Conservation (phyloP, 53 echinoderm and acorn worm species). For the Antedon mediterranea region DNA sequence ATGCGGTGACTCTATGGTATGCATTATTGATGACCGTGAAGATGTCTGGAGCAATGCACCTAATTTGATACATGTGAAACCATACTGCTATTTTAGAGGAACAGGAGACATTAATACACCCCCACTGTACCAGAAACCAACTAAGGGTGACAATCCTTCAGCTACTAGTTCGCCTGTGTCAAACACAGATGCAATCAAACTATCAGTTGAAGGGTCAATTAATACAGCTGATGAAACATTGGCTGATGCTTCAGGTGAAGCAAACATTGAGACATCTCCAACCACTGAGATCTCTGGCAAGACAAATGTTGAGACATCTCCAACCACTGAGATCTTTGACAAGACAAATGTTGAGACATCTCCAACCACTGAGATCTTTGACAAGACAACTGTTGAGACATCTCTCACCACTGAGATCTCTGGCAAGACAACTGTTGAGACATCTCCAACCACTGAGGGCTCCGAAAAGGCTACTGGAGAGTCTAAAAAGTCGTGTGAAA, state of each 20-base stretch:
- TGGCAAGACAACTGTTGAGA: background rate
- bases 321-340: background rate
- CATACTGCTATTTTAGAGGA: constrained; percentile 83
- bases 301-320: too few relatives aligned
- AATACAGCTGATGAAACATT: background rate
- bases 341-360: too few relatives aligned
- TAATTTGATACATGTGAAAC: constrained; percentile 70
- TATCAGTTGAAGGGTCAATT: background rate
- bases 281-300: too few relatives aligned
- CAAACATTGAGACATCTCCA: too few relatives aligned
- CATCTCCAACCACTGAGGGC: too few relatives aligned
- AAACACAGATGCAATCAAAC: background rate
- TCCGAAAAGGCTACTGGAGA: background rate
- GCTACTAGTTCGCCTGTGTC: background rate
- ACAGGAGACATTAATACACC: constrained; percentile 55
- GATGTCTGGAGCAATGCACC: constrained; percentile 93
- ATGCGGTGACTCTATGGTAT: constrained; percentile 93
- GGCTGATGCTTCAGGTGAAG: too few relatives aligned
- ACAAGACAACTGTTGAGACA: background rate
- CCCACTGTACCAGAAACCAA: background rate
- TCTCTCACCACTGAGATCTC: too few relatives aligned
- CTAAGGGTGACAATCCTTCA: background rate
- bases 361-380: background rate
- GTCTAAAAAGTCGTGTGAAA: background rate
- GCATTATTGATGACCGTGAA: constrained; percentile 92